Percentiles rank a stretch among this genome's conserved stretches.
Evolutionary conservation across 2,797 vertebrate genomes (phyloP).

Genomic region (Ambastaia sidthimunki): DNA sequence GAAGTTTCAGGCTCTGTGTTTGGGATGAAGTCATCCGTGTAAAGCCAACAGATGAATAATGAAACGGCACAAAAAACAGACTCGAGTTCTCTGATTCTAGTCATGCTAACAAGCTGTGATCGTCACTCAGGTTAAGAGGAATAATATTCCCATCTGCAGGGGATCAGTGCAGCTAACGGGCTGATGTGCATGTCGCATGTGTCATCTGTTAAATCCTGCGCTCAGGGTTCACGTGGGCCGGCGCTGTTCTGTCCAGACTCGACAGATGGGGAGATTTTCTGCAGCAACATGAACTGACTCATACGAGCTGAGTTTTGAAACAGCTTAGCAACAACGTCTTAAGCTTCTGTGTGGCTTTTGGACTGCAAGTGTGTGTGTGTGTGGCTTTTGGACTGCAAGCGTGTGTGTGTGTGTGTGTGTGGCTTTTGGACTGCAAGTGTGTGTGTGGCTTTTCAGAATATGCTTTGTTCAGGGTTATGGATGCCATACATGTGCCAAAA

Average conservation of each 20-base stretch:
- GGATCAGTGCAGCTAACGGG: conserved; percentile 13
- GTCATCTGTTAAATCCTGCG: conserved; percentile 48
- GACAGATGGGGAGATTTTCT: conserved; percentile 50
- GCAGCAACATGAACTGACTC: conserved; percentile 53
- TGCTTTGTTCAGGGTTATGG: background rate
- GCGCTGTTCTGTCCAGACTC: conserved; percentile 20
- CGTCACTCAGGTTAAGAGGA: conserved; percentile 44
- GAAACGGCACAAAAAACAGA: conserved; percentile 46
- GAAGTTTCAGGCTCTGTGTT: background rate
- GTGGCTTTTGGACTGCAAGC: too few relatives aligned
- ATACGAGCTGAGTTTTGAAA: conserved; percentile 40
- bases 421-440: too few relatives aligned
- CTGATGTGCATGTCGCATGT: conserved; percentile 25
- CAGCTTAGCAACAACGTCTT: conserved; percentile 48
- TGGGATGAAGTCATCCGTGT: background rate
- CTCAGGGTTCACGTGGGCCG: conserved; percentile 26
- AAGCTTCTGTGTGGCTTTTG: conserved; percentile 36
- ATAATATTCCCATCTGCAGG: conserved; percentile 44
- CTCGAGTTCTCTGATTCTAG: conserved; percentile 45
- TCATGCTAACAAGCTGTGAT: conserved; percentile 42
- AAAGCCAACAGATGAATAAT: conserved; percentile 51
- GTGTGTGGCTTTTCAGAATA: background rate
- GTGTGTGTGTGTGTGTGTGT: background rate
- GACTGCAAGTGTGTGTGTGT: background rate
- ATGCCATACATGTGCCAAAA: background rate